These are phyloP conservation scores for Panopea generosa DNA, from an alignment of 2,888 invertebrate species.

Conservation along the genomic window DNA sequence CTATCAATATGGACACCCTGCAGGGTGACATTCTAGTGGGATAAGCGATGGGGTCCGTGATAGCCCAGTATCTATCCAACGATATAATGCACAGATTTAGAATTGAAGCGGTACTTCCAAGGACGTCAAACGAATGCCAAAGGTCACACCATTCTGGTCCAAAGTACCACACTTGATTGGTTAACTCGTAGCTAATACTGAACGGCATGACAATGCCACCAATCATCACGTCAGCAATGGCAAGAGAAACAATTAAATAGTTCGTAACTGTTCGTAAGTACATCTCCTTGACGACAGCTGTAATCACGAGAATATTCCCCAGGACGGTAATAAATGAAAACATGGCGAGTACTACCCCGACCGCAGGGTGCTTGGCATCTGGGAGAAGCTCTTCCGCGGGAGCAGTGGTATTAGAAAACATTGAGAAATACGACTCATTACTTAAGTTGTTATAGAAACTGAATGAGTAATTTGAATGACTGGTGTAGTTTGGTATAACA, in stretches of 20 bases:
- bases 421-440: slow-evolving; percentile 24
- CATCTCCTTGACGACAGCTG: slow-evolving; percentile 96
- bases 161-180: slow-evolving; percentile 91
- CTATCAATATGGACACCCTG: slow-evolving; percentile 94
- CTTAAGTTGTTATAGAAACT: neutral
- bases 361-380: slow-evolving; percentile 68
- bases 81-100: slow-evolving; percentile 98
- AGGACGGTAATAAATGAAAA: slow-evolving; percentile 97
- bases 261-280: slow-evolving; percentile 98
- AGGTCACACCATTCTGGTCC: slow-evolving; percentile 98
- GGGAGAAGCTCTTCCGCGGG: slow-evolving; percentile 14
- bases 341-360: slow-evolving; percentile 92
- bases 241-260: slow-evolving; percentile 98
- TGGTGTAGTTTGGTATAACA: too few species aligned
- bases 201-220: slow-evolving; percentile 99
- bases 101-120: slow-evolving; percentile 99
- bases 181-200: slow-evolving; percentile 82
- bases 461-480: too few species aligned
- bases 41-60: slow-evolving; percentile 99
- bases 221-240: slow-evolving; percentile 98
- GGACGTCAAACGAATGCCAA: slow-evolving; percentile 98
- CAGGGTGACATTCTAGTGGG: slow-evolving; percentile 96
- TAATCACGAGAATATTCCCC: slow-evolving; percentile 97
- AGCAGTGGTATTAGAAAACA: slow-evolving; percentile 54
- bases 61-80: slow-evolving; percentile 98